Conservation (phyloP, 2,888 invertebrate species). For the Scelioninae gen. 1 region DNA sequence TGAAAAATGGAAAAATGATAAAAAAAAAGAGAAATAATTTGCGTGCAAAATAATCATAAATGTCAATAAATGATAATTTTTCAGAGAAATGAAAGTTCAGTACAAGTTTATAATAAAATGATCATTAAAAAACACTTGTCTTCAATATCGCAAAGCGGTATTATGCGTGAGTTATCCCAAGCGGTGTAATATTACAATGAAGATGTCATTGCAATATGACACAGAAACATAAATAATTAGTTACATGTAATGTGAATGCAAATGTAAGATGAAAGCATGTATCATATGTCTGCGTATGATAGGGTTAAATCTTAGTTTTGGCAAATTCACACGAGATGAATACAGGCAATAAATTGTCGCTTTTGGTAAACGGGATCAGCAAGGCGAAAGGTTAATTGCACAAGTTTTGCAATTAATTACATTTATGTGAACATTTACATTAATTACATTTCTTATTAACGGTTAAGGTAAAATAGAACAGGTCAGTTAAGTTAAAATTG, state of each 20-base stretch:
- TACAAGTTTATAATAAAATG: conserved; percentile 32
- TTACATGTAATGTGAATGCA: conserved; percentile 39
- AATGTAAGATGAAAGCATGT: conserved; percentile 14
- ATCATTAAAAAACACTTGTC: conserved; percentile 47
- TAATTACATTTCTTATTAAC: no score
- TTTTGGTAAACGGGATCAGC: conserved; percentile 2
- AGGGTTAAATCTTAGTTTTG: conserved; percentile 23
- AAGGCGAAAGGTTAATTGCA: not conserved
- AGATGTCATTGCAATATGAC: conserved; percentile 62
- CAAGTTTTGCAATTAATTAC: no score
- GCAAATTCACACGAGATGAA: not conserved
- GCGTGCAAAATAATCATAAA: conserved; percentile 38
- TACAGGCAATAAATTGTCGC: conserved; percentile 2
- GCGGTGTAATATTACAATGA: conserved; percentile 52
- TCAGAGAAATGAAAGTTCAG: conserved; percentile 42
- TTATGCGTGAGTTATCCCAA: conserved; percentile 34
- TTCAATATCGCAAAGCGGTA: conserved; percentile 28
- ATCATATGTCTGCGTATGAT: conserved; percentile 6
- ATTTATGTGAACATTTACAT: no score
- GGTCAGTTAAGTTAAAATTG: no score
- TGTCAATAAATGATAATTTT: conserved; percentile 45
- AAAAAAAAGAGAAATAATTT: not conserved
- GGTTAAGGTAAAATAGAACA: no score
- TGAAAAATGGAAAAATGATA: conserved; percentile 2
- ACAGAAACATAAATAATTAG: conserved; percentile 59